Base-by-base conservation (phyloP, 2,797 vertebrate genomes). In the Acrossocheilus wenchowensis region DNA sequence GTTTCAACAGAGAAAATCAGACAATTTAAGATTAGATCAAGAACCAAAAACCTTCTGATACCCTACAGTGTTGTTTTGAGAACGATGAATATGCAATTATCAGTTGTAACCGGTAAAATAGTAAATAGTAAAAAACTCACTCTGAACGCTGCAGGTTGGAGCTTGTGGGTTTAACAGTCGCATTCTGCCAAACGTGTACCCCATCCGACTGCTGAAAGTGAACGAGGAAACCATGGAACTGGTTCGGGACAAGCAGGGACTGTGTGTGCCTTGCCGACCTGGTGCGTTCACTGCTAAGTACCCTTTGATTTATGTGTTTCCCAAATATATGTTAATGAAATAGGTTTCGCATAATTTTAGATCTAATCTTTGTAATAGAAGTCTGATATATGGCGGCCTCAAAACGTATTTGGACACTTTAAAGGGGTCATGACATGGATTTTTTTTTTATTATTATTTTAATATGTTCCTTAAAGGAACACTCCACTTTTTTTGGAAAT, bases 141-240 rank as follows among this genome's bases (percentile, higher is more conserved):
- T 68, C 43, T 87, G 10, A 5, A 60, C 2, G 11, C 19, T 71
- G 43, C 86, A 97, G 97, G 95, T 97, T 0, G 97, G 97, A 0
- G 94, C 97, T 4, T 98, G 97, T 69, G 97, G 97, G 15, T 98
- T 98, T 91, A 97, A 92, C 92, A 97, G 97, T 64, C 95, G 96
- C 78, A 96, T 98, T 86, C 86, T 97, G 80, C 96, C 97, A 50
- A 90, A 84, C 0, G 92, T 97, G 82, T 98, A 98, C 89, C 97
- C 97, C 83, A 96, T 97, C 81, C 94, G 91, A 1, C 90, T 98
- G 90, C 92, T 98, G 73, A 96, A 95, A 89, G 94, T 97, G 5
- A 92, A 96, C 0, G 97, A 98, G 92, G 96, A 96, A 79, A 95
- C 91, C 0, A 94, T 96, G 92, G 95, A 97, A 90, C 94, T 96